Conservation (phyloP, 2,797 vertebrate genomes). For the Myotis myotis region DNA sequence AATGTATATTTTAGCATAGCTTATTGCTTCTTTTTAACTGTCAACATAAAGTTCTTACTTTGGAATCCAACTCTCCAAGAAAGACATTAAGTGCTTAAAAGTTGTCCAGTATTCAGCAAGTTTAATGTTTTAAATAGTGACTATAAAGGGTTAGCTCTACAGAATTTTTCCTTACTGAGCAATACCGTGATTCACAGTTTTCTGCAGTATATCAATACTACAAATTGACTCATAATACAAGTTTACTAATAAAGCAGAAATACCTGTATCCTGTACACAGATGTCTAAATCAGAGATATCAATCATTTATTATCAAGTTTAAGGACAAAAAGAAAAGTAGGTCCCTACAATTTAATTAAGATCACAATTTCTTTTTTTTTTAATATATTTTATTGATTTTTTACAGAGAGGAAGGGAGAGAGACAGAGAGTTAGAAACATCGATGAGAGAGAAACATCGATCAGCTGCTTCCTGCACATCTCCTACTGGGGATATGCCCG, state of each 20-base stretch:
- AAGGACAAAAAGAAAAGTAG: neutral
- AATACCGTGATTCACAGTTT: neutral
- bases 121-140: constrained; percentile 23
- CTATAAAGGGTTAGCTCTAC: neutral
- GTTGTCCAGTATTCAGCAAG: neutral
- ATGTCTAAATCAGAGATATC: neutral
- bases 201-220: neutral
- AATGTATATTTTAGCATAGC: neutral
- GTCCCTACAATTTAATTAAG: neutral
- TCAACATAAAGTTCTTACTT: constrained; percentile 6
- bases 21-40: neutral
- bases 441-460: too few species aligned
- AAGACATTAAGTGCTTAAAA: constrained; percentile 11
- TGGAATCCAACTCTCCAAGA: neutral
- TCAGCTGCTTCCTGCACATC: too few species aligned
- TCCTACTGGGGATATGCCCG: too few species aligned
- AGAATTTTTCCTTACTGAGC: neutral
- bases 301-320: neutral
- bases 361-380: neutral
- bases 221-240: neutral
- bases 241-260: constrained; percentile 15
- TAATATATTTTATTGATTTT: too few species aligned
- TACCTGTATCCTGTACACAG: neutral
- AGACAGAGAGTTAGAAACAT: too few species aligned
- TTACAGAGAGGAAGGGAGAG: too few species aligned